Conservation (phyloP, 2,113 vertebrate species). For the Strigops habroptila region DNA sequence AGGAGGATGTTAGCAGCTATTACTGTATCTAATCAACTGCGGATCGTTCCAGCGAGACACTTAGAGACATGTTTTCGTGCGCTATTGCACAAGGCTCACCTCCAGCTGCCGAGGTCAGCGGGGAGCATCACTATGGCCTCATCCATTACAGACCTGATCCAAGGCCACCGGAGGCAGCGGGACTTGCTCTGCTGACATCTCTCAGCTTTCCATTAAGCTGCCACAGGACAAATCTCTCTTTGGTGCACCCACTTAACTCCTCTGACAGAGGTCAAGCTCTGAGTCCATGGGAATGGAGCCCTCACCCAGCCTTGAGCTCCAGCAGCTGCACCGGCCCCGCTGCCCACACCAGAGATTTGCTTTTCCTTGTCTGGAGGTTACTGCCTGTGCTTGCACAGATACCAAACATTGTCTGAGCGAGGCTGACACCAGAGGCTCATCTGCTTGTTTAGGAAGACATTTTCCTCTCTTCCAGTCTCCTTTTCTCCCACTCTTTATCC, state of each 20-base stretch:
- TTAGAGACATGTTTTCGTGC: fast-evolving
- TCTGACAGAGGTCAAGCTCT: background rate
- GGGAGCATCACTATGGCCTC: fast-evolving
- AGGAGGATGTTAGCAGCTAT: background rate
- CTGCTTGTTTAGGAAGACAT: too few species aligned
- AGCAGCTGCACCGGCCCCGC: background rate
- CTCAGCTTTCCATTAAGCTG: background rate
- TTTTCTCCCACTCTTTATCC: too few species aligned
- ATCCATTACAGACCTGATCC: background rate
- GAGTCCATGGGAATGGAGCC: background rate
- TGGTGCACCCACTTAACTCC: background rate
- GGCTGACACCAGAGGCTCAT: background rate
- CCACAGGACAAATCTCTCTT: background rate
- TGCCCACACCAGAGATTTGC: background rate
- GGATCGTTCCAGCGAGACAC: background rate
- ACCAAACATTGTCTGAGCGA: background rate
- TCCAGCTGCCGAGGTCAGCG: background rate
- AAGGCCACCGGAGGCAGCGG: background rate
- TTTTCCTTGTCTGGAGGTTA: background rate
- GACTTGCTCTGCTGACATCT: fast-evolving
- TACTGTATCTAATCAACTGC: background rate
- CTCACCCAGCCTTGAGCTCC: fast-evolving
- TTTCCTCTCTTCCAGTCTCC: background rate
- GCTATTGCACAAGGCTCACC: background rate
- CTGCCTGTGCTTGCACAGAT: background rate